phyloP scores from a whole-genome alignment of 2,888 invertebrate species.

The Tinea semifulvella region DNA sequence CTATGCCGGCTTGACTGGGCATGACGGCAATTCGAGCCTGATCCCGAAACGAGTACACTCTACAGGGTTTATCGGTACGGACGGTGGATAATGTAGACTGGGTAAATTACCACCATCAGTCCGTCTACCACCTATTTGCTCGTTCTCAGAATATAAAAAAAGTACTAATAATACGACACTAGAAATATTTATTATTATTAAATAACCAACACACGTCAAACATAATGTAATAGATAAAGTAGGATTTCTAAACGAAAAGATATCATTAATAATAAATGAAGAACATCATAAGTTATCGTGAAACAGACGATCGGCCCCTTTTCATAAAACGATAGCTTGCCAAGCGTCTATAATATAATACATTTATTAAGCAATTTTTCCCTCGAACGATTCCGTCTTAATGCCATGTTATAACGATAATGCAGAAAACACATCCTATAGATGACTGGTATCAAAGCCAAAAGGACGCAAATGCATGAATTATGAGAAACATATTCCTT shows the following conservation, averaged over 20 bases:
- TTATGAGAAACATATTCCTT: not conserved
- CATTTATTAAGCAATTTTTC: slow-evolving; percentile 63
- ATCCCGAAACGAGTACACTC: too few relatives aligned
- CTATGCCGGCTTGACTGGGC: too few relatives aligned
- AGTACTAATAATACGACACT: too few relatives aligned
- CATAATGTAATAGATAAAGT: slow-evolving; percentile 7
- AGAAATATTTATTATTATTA: too few relatives aligned
- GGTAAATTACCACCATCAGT: too few relatives aligned
- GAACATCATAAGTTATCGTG: slow-evolving; percentile 12
- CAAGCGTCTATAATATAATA: slow-evolving; percentile 19
- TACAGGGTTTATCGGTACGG: too few relatives aligned
- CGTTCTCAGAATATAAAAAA: too few relatives aligned
- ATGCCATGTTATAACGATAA: slow-evolving; percentile 55
- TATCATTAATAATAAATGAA: slow-evolving; percentile 15
- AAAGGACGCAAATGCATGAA: slow-evolving; percentile 26
- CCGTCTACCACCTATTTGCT: too few relatives aligned
- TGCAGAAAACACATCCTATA: slow-evolving; percentile 50
- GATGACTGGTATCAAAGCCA: slow-evolving; percentile 30
- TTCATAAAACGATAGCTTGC: slow-evolving; percentile 8
- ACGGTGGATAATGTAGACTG: too few relatives aligned
- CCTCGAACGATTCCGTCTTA: slow-evolving; percentile 54
- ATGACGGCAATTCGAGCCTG: too few relatives aligned
- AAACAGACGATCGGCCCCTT: slow-evolving; percentile 9
- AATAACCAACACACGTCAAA: too few relatives aligned
- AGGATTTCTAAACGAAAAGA: slow-evolving; percentile 4